Percentiles rank a stretch among this genome's conserved stretches.
Conservation (phyloP, 2,797 vertebrate species). For the Eulemur albifrons region DNA sequence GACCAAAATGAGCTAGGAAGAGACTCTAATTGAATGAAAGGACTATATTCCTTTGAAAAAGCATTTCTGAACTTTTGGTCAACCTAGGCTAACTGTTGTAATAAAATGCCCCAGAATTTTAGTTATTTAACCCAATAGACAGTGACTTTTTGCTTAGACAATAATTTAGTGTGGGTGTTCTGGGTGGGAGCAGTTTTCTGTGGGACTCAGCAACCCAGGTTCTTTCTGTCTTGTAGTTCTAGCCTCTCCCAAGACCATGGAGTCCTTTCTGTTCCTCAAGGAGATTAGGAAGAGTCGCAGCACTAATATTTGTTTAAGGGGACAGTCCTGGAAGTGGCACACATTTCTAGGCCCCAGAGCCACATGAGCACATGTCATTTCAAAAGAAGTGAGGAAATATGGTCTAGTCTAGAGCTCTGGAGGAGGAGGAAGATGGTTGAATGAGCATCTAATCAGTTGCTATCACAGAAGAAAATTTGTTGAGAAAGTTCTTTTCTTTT, state of each 20-base stretch:
- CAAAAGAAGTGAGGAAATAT: not conserved
- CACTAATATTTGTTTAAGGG: fast-evolving
- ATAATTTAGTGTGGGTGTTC: not conserved
- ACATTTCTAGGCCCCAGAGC: not conserved
- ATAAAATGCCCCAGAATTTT: not conserved
- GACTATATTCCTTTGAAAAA: not conserved
- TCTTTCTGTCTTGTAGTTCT: not conserved
- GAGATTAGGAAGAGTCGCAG: not conserved
- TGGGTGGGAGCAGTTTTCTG: not conserved
- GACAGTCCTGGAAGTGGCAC: not conserved
- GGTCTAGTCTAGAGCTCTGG: not conserved
- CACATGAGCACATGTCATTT: not conserved
- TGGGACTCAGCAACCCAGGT: not conserved
- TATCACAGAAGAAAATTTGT: not conserved
- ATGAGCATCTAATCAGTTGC: not conserved
- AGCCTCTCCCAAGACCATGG: fast-evolving
- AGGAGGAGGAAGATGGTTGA: not conserved
- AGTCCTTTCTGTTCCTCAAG: not conserved
- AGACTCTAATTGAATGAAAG: not conserved
- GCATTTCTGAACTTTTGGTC: not conserved
- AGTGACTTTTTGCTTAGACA: not conserved
- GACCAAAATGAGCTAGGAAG: not conserved
- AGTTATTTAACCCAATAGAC: not conserved
- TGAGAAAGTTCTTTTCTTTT: not conserved
- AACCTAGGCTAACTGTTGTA: not conserved